Evolutionary conservation across 2,113 vertebrate genomes (phyloP), one percentile per base, ranked within the genome.

Genomic region (Cercopithecus mona): DNA sequence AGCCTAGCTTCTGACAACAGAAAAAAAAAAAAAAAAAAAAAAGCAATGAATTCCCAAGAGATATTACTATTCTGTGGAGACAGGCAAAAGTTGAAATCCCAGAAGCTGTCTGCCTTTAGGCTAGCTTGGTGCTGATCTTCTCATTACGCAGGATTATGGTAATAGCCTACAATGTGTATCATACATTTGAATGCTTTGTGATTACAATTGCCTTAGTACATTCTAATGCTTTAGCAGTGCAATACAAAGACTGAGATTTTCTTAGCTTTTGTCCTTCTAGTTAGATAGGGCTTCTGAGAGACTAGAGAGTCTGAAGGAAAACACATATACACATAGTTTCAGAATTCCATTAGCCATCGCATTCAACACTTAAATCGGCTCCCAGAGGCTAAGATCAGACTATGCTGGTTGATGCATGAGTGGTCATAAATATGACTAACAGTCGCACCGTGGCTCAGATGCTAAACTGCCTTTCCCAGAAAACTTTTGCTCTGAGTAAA

Each of bases 401-500:
- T 68, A 10, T 4, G 48, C 11, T 13, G 78, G 61, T 61, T 89
- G 61, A 73, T 61, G 80, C 73, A n/a, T 16, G 30, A 57, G 72
- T 35, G 88, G 32, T 50, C 40, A 92, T 38, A 94, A 97, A 90
- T 27, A 40, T 8, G 40, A 52, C 66, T 30, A 50, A 17, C 30
- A 43, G 10, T 8, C 79, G 3, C 35, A 55, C 92, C 7, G 17
- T 14, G 93, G 93, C 64, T 95, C 61, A 40, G 57, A 8, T 25
- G 94, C 92, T 73, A 80, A 91, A 84, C 61, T 90, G 82, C 79
- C 68, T 68, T 75, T 89, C 52, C 55, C 5, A 82, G 78, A 70
- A 87, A 95, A 93, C 72, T 98, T 79, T 85, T 92, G 70, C 96
- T 96, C 95, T 40, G 43, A 97, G 73, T 9, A 96, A 90, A 97